Base-by-base conservation (phyloP, 2,113 vertebrate genomes). In the Leucoraja erinaceus region DNA sequence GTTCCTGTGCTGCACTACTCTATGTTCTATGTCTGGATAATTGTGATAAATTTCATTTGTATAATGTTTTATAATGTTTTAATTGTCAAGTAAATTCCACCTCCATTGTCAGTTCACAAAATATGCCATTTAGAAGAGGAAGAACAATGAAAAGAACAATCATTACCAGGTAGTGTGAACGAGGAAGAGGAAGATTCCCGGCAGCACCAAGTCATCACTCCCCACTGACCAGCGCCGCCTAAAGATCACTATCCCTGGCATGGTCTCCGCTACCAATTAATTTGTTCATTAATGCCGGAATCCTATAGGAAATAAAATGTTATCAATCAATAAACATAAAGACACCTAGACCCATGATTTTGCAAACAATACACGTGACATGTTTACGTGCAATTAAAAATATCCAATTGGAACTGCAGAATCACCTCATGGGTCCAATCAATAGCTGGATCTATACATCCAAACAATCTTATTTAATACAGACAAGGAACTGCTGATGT, bases 211-310 rank as follows among this genome's bases (percentile, higher is more conserved):
- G 98, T 99, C 99, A 97, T 99, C 99, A 94, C 98, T 99, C 97
- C 98, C 99, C 94, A 99, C 99, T 98, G 99, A 99, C 99, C 99
- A 99, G 97, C 99, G 98, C 94, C 99, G 97, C 96, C 98, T 98
- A 96, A 99, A 99, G 96, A 99, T 98, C 94, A 99, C 99, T 94
- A 99, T 99, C 94, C 99, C 99, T 94, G 99, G 98, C 98, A 97
- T 97, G 97, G 96, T 96, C 33, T 31, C 61, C 7, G 31, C 61
- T 75, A 76, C 25, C 92, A 38, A 70, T 96, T 91, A 72, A 91
- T 54, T 74, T 14, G 90, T 72, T 72, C 90, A 91, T 91, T 74
- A 91, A 91, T 91, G 90, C 90, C 95, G 96, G 96, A 96, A 95
- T 96, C 96, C 97, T 97, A 95, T 93, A 92, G 6, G 63, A 54